Base-by-base conservation (phyloP, 2,797 vertebrate species). In the Sciurus vulgaris region DNA sequence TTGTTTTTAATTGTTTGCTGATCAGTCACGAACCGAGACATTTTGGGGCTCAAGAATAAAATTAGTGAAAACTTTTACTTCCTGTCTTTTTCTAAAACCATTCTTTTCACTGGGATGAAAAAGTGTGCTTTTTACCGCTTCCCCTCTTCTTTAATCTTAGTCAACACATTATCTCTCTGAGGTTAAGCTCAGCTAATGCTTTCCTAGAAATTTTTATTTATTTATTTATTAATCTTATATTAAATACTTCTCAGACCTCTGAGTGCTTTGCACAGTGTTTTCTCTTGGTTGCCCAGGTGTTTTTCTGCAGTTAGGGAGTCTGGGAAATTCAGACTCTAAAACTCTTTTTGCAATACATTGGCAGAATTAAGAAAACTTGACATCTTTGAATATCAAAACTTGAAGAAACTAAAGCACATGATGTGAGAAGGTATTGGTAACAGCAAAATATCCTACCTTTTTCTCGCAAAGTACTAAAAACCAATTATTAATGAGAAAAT, bases 1-100 rank as follows among this genome's bases (percentile, higher is more conserved):
- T 13, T 67, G 6, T 9, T 78, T 51, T 51, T 47, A 51, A 89
- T 2, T 49, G 28, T 70, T 51, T 67, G 22, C 81, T 61, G 24
- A 69, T 69, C 56, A 28, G 69, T 33, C 26, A 38, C 10, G 9
- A 92, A 47, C 1, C 47, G 54, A 74, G 9, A 22, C 5, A 4
- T 92, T 76, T 74, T 1, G 4, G 7, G 28, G 5, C 33, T 92
- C 28, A 47, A 82, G 44, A 73, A 20, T 88, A 76, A 79, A 74
- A 76, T 28, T 70, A 61, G n/a, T 2, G 76, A 81, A 63, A 38
- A n/a, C n/a, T 18, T 3, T 72, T 47, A 90, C 33, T 41, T 15
- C 22, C 90, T 74, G 41, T 12, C 70, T 49, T 79, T 26, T 76
- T 92, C 41, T 49, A 90, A 83, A 72, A 87, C 65, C 77, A 83